Percentiles rank a stretch among this genome's conserved stretches.
These are phyloP conservation scores for Listronotus oregonensis DNA, from an alignment of 1,140 invertebrate species.

Conservation along the genomic window DNA sequence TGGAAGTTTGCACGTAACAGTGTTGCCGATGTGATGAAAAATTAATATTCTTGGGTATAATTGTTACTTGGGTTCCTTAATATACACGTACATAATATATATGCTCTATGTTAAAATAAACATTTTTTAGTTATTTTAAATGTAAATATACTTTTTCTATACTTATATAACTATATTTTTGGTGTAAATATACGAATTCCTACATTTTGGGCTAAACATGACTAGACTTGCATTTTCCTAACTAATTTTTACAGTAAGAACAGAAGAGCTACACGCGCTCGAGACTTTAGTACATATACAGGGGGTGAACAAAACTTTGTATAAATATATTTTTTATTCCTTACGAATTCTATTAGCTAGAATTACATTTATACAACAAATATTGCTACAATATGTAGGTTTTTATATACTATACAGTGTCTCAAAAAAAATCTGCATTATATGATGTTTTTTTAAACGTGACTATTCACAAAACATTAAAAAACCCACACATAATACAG, in stretches of 20 bases:
- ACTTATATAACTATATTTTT: conserved; percentile 12
- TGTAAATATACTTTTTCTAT: conserved; percentile 6
- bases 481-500: too few relatives aligned
- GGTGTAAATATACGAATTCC: conserved; percentile 19
- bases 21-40: too few relatives aligned
- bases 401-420: too few relatives aligned
- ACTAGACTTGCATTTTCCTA: conserved; percentile 23
- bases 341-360: too few relatives aligned
- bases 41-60: too few relatives aligned
- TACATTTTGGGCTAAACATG: conserved; percentile 22
- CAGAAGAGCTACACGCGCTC: not conserved
- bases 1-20: too few relatives aligned
- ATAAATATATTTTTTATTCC: too few relatives aligned
- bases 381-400: too few relatives aligned
- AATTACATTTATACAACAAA: too few relatives aligned
- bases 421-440: too few relatives aligned
- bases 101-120: not conserved
- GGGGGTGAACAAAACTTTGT: not conserved
- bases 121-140: not conserved
- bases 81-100: not conserved
- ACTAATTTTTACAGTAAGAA: conserved; percentile 11
- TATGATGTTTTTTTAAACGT: too few relatives aligned
- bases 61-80: not conserved
- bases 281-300: not conserved
- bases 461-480: too few relatives aligned